Evolutionary conservation across 2,797 vertebrate species (phyloP).

Genomic region (Epinephelus malabaricus): DNA sequence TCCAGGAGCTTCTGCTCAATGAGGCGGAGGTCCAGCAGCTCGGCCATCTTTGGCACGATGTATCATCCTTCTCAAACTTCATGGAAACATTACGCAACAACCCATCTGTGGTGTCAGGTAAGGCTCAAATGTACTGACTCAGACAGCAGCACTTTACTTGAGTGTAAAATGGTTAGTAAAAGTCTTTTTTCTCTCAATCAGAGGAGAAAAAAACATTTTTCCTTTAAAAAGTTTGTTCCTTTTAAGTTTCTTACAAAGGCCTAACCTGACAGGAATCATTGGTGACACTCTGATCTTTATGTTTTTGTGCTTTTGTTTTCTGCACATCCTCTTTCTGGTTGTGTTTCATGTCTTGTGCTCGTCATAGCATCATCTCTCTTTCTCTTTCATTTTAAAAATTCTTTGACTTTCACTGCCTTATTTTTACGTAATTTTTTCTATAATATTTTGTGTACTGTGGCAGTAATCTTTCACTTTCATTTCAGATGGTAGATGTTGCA

Average conservation of each 20-base stretch:
- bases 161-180: not conserved
- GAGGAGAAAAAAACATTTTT: not conserved
- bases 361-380: not conserved
- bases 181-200: not conserved
- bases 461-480: not conserved
- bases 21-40: slow-evolving; percentile 86
- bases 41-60: slow-evolving; percentile 89
- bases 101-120: slow-evolving; percentile 90
- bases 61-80: slow-evolving; percentile 89
- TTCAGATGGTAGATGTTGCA: not conserved
- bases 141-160: not conserved
- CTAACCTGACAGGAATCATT: not conserved
- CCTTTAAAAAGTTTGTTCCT: not conserved
- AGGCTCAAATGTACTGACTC: slow-evolving; percentile 15
- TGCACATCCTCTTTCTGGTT: slow-evolving; percentile 11
- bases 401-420: not conserved
- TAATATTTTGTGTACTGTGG: not conserved
- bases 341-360: not conserved
- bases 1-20: slow-evolving; percentile 89
- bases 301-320: not conserved
- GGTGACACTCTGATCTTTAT: not conserved
- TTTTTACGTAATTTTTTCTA: not conserved
- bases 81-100: slow-evolving; percentile 91
- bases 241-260: not conserved
- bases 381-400: not conserved